A percentile compares a stretch with the other conserved stretches of the same genome.
phyloP scores from a whole-genome alignment of 2,888 invertebrate genomes.

The Plutella xylostella region DNA sequence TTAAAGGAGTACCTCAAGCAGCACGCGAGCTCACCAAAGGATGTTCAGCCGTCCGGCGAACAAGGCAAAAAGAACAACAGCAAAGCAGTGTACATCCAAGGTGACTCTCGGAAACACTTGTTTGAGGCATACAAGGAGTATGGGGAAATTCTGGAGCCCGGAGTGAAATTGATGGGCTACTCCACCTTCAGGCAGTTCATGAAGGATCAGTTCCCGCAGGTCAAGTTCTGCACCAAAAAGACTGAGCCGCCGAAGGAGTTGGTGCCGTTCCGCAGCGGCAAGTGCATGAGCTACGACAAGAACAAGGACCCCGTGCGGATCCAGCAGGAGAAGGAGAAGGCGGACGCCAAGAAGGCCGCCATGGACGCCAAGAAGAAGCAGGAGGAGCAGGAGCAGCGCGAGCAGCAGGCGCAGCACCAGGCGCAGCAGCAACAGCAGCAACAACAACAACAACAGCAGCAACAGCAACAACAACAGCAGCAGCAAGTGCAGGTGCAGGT shows the following conservation, averaged over 20 bases:
- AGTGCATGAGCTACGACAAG: constrained; percentile 65
- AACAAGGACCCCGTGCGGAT: constrained; percentile 62
- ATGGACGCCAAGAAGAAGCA: constrained; percentile 64
- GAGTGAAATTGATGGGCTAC: constrained; percentile 82
- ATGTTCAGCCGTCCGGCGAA: constrained; percentile 54
- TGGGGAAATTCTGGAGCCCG: constrained; percentile 76
- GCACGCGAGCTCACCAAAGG: constrained; percentile 70
- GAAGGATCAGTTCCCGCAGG: constrained; percentile 84
- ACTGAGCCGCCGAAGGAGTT: constrained; percentile 58
- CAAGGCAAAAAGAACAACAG: constrained; percentile 54
- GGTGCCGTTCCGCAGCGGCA: constrained; percentile 66
- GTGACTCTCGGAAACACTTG: constrained; percentile 74
- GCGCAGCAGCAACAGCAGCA: constrained; percentile 56
- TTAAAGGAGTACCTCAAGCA: constrained; percentile 78
- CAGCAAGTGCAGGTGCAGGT: constrained; percentile 22
- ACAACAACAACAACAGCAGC: constrained; percentile 24
- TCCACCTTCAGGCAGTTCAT: constrained; percentile 84
- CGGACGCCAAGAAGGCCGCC: constrained; percentile 62
- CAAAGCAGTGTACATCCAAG: constrained; percentile 63
- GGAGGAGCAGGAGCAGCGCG: constrained; percentile 51
- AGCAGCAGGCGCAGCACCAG: constrained; percentile 53
- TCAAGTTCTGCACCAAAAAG: constrained; percentile 77
- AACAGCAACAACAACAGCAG: constrained; percentile 26
- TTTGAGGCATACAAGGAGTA: constrained; percentile 82
- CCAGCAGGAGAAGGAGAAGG: constrained; percentile 62